These are phyloP conservation scores for Eristalis pertinax DNA, from an alignment of 2,888 invertebrate genomes.

Conservation along the genomic window DNA sequence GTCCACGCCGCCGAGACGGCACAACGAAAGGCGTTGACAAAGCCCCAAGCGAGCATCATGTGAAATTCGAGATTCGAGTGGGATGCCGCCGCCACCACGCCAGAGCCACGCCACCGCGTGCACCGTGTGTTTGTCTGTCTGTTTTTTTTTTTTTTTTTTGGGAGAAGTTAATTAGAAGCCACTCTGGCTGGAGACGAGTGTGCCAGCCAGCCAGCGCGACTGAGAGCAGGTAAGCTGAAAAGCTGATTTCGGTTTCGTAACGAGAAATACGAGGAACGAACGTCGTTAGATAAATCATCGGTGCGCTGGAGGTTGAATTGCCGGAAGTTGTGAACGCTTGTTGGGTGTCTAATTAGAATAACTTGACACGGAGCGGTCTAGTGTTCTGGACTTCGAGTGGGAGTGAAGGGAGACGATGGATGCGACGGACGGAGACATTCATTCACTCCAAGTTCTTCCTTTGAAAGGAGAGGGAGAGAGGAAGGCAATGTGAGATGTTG, in stretches of 20 bases:
- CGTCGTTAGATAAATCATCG: conserved; percentile 55
- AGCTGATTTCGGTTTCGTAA: conserved; percentile 54
- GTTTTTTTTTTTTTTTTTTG: neutral
- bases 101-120: neutral
- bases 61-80: conserved; percentile 61
- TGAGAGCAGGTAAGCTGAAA: conserved; percentile 36
- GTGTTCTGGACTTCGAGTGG: neutral
- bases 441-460: neutral
- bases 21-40: conserved; percentile 50
- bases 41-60: conserved; percentile 37
- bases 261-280: conserved; percentile 44
- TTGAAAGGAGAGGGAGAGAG: neutral
- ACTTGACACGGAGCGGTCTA: conserved; percentile 27
- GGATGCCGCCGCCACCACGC: conserved; percentile 15
- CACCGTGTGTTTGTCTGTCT: neutral
- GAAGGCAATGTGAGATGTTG: no score
- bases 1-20: conserved; percentile 1
- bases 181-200: neutral
- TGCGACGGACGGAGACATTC: neutral
- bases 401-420: neutral
- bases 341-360: conserved; percentile 58
- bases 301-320: conserved; percentile 54
- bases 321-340: conserved; percentile 62
- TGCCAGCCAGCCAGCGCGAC: neutral
- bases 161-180: conserved; percentile 56